These are phyloP conservation scores for Aptenodytes patagonicus DNA, from an alignment of 2,113 vertebrate species.

Conservation along the genomic window DNA sequence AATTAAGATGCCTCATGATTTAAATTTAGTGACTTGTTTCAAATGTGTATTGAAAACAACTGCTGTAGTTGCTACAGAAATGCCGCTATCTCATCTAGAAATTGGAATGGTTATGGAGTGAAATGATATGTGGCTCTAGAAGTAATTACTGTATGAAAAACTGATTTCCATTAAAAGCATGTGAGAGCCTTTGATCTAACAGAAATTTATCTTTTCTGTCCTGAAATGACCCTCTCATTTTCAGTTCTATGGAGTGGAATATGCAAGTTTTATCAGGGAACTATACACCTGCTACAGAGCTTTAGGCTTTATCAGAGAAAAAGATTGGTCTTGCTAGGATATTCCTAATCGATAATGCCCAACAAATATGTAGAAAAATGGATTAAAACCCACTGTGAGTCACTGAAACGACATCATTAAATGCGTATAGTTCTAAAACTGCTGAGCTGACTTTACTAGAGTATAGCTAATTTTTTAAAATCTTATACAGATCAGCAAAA, in stretches of 20 bases:
- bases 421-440: neutral
- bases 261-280: neutral
- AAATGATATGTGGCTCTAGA: neutral
- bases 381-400: neutral
- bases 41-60: neutral
- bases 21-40: neutral
- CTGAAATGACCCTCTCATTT: slow-evolving; percentile 8
- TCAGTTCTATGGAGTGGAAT: neutral
- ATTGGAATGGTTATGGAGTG: neutral
- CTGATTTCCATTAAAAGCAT: slow-evolving; percentile 3
- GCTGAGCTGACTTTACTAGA: neutral
- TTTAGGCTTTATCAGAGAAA: neutral
- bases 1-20: neutral
- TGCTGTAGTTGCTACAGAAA: neutral
- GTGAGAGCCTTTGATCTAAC: neutral
- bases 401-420: neutral
- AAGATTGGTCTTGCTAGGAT: neutral
- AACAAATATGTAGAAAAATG: neutral
- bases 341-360: neutral
- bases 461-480: neutral
- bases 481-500: neutral
- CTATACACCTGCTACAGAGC: neutral
- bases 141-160: neutral
- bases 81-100: neutral
- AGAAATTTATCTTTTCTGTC: neutral